Evolutionary conservation across 2,888 invertebrate genomes (phyloP).

Genomic region (Agonum fuliginosum): DNA sequence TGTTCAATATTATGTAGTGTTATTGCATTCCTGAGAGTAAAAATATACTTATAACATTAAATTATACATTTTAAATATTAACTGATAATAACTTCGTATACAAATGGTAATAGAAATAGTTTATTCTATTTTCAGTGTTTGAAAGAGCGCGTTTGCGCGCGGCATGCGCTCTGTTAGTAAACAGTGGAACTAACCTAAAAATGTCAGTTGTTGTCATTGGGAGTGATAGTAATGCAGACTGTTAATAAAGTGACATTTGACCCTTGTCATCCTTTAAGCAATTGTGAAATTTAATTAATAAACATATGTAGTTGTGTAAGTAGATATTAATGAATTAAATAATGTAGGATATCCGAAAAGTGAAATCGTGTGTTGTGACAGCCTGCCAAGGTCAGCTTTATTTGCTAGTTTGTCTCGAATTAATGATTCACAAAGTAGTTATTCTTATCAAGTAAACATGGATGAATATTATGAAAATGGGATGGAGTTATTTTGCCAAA

Average conservation of each 20-base stretch:
- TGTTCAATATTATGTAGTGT: no score
- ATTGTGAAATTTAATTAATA: slow-evolving; percentile 18
- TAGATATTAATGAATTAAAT: background rate
- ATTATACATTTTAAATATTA: no score
- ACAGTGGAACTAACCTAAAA: slow-evolving; percentile 53
- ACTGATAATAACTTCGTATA: no score
- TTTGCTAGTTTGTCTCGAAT: slow-evolving; percentile 12
- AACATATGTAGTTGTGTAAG: slow-evolving; percentile 41
- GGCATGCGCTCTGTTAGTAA: slow-evolving; percentile 52
- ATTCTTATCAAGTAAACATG: slow-evolving; percentile 63
- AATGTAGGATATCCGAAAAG: slow-evolving; percentile 41
- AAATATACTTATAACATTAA: no score
- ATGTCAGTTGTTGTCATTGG: slow-evolving; percentile 55
- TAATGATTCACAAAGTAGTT: slow-evolving; percentile 23
- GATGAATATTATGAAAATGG: slow-evolving; percentile 67
- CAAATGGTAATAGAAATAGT: background rate
- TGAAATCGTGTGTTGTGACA: slow-evolving; percentile 52
- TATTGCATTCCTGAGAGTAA: no score
- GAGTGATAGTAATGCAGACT: slow-evolving; percentile 30
- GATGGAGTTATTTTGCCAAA: slow-evolving; percentile 84
- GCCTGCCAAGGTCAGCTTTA: slow-evolving; percentile 35
- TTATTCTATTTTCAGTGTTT: background rate
- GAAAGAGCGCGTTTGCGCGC: background rate
- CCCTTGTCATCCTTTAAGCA: slow-evolving; percentile 2
- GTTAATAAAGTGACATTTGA: slow-evolving; percentile 34